Percentiles rank a stretch among this genome's conserved stretches.
phyloP scores from a whole-genome alignment of 2,888 invertebrate genomes.

The Cantharis rustica region DNA sequence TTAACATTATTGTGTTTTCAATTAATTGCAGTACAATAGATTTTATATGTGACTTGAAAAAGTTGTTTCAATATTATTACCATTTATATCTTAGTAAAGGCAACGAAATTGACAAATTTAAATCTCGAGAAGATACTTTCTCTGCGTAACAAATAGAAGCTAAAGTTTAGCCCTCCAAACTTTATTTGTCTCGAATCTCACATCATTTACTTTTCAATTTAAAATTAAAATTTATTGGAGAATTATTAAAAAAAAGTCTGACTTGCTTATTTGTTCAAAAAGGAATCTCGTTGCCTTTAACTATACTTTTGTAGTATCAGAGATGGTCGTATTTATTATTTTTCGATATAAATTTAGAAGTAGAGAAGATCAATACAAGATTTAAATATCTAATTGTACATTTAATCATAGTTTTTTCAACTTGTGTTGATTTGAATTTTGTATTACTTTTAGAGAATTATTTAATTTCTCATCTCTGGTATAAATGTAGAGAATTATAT shows the following conservation, averaged over 20 bases:
- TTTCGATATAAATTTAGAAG: background rate
- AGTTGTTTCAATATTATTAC: background rate
- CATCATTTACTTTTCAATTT: background rate
- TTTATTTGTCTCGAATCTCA: background rate
- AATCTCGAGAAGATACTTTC: background rate
- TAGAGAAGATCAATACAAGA: background rate
- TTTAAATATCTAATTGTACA: background rate
- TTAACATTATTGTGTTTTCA: slow-evolving; percentile 15
- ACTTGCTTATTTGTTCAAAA: background rate
- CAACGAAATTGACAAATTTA: background rate
- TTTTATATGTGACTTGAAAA: slow-evolving; percentile 17
- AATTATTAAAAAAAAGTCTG: background rate
- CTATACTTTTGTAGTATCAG: background rate
- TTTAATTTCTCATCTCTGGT: background rate
- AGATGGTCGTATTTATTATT: background rate
- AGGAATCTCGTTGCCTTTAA: background rate
- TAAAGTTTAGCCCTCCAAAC: background rate
- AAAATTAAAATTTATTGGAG: background rate
- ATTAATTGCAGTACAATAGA: slow-evolving; percentile 22
- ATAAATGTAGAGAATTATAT: background rate
- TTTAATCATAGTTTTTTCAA: background rate
- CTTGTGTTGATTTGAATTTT: background rate
- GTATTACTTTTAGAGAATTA: background rate
- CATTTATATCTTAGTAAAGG: background rate
- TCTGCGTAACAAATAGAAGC: background rate